These are phyloP conservation scores for Diaphora mendica DNA, from an alignment of 2,888 invertebrate species.

Conservation along the genomic window DNA sequence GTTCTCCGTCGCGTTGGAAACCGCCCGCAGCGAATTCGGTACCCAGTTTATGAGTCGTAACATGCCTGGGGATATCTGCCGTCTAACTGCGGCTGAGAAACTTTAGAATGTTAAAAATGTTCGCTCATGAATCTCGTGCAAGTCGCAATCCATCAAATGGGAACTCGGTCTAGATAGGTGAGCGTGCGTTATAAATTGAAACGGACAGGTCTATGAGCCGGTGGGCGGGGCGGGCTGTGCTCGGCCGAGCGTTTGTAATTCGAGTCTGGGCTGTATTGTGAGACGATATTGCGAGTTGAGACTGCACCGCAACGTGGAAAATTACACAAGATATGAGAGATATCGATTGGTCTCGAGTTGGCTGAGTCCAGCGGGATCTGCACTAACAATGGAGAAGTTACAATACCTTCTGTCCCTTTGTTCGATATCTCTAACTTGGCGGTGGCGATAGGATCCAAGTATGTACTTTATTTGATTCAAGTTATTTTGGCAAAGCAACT, in stretches of 20 bases:
- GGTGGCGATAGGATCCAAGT: not conserved
- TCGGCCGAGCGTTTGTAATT: conserved; percentile 11
- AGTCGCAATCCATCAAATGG: conserved; percentile 45
- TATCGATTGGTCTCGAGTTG: conserved; percentile 18
- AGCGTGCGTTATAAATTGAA: conserved; percentile 44
- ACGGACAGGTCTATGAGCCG: conserved; percentile 32
- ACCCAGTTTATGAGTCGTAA: conserved; percentile 9
- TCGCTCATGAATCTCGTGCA: conserved; percentile 42
- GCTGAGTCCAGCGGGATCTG: not conserved
- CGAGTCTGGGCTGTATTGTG: conserved; percentile 9
- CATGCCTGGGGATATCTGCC: conserved; percentile 20
- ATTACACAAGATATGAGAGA: conserved; percentile 14
- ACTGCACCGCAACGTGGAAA: conserved; percentile 14
- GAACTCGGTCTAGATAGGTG: conserved; percentile 38
- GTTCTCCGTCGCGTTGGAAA: not conserved
- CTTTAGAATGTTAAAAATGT: conserved; percentile 40
- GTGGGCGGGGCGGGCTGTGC: conserved; percentile 20
- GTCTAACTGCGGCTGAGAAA: conserved; percentile 15
- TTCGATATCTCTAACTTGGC: not conserved
- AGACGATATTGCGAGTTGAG: conserved; percentile 7
- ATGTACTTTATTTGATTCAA: not conserved
- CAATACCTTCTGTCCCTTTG: conserved; percentile 9
- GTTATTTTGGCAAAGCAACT: not conserved
- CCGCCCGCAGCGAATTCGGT: not conserved
- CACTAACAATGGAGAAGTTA: conserved; percentile 7